Evolutionary conservation across 2,797 vertebrate species (phyloP).

Genomic region (Bucorvus abyssinicus): DNA sequence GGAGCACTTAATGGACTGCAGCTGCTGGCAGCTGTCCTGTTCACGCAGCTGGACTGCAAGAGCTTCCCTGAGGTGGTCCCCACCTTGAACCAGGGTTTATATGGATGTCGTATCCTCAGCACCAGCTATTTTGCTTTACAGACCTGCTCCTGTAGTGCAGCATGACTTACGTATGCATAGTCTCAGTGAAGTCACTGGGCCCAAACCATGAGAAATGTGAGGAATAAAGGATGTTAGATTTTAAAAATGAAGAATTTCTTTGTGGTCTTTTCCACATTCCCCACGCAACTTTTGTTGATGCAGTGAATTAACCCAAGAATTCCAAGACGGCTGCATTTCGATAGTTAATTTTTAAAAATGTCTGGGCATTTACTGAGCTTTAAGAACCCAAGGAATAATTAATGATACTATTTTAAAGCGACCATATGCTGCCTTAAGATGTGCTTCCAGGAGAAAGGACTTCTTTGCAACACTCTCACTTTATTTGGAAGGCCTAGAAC

Average conservation of each 20-base stretch:
- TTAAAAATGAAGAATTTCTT: not conserved
- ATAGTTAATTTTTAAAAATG: not conserved
- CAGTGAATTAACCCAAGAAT: not conserved
- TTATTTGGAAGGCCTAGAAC: not conserved
- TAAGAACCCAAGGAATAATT: not conserved
- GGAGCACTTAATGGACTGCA: not conserved
- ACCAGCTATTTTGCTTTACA: not conserved
- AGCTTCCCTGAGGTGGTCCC: not conserved
- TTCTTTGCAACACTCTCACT: not conserved
- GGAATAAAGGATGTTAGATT: not conserved
- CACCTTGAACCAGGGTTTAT: rapidly evolving
- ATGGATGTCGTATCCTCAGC: not conserved
- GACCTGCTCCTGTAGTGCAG: not conserved
- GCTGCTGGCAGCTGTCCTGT: not conserved
- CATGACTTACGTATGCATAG: not conserved
- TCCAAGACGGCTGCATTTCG: not conserved
- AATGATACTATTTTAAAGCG: not conserved
- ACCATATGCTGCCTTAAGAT: not conserved
- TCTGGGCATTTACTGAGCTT: not conserved
- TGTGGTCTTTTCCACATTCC: not conserved
- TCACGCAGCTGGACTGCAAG: not conserved
- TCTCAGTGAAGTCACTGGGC: not conserved
- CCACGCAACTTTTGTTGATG: not conserved
- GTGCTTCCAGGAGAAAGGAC: not conserved
- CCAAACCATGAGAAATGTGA: not conserved